Evolutionary conservation across 1,140 invertebrate genomes (phyloP).

Genomic region (Caenorhabditis tropicalis): DNA sequence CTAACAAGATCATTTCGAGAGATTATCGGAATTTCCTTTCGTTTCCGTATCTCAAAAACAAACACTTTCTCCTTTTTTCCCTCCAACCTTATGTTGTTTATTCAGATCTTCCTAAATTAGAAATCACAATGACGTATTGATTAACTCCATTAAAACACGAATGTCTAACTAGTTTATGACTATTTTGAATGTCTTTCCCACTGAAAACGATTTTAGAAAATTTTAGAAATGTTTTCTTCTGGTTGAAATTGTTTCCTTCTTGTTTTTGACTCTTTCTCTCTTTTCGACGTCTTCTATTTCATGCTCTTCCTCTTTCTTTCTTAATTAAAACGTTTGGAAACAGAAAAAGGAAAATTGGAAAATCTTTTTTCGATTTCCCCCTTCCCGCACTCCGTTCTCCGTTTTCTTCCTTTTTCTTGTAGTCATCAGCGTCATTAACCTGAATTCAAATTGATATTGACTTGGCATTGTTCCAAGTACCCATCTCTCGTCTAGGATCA

Average conservation of each 20-base stretch:
- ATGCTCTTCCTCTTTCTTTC: not conserved
- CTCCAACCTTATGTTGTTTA: not conserved
- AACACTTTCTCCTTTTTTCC: not conserved
- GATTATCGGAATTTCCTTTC: not conserved
- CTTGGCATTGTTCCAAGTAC: constrained; percentile 5
- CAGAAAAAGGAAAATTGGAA: not conserved
- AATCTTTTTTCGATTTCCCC: not conserved
- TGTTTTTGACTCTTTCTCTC: not conserved
- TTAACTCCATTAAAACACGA: not conserved
- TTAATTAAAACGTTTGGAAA: not conserved
- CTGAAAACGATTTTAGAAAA: no score
- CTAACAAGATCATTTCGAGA: not conserved
- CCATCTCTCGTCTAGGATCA: not conserved
- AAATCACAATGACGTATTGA: not conserved
- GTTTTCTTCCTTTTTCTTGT: not conserved
- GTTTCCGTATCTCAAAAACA: not conserved
- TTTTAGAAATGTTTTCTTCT: not conserved
- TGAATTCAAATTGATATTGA: constrained; percentile 19
- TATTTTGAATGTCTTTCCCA: no score
- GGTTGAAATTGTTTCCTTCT: not conserved
- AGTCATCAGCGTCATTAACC: constrained; percentile 5
- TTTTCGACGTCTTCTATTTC: not conserved
- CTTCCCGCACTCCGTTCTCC: not conserved
- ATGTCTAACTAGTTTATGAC: not conserved
- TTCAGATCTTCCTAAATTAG: not conserved